Percentiles rank a stretch among this genome's conserved stretches.
Conservation (phyloP, 2,888 invertebrate species). For the Hemicrepidius hirtus region DNA sequence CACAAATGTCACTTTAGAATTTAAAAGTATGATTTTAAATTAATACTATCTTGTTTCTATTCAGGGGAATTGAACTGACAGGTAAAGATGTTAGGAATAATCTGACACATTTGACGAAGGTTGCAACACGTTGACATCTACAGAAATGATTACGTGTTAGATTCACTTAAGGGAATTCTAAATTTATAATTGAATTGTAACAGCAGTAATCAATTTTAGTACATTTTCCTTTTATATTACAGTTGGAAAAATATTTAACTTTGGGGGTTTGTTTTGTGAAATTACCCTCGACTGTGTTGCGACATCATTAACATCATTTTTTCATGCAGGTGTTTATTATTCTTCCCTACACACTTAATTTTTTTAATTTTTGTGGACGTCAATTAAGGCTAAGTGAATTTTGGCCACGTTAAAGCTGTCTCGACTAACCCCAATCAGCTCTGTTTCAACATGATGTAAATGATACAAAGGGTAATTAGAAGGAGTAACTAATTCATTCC, state of each 20-base stretch:
- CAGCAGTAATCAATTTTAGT: background rate
- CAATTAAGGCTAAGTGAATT: constrained; percentile 31
- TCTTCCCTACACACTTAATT: background rate
- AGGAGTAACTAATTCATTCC: constrained; percentile 35
- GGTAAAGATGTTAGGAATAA: background rate
- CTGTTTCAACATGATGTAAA: constrained; percentile 32
- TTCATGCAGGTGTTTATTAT: background rate
- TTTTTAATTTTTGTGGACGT: background rate
- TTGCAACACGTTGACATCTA: constrained; percentile 3
- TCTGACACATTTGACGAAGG: constrained; percentile 17
- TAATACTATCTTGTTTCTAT: background rate
- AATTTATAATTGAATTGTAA: constrained; percentile 2
- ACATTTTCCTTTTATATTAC: background rate
- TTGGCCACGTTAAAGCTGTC: constrained; percentile 31
- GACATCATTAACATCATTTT: too few species aligned
- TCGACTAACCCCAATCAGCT: constrained; percentile 30
- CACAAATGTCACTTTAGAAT: too few species aligned
- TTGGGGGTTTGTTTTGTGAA: background rate
- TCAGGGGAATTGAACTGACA: background rate
- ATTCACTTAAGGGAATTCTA: background rate
- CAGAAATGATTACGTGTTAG: constrained; percentile 9
- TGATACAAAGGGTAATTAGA: constrained; percentile 40
- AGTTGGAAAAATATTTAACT: background rate
- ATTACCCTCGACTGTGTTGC: too few species aligned
- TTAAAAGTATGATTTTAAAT: too few species aligned